These are phyloP conservation scores for Drosophila kuntzei DNA, from an alignment of 2,888 invertebrate genomes.

Conservation along the genomic window DNA sequence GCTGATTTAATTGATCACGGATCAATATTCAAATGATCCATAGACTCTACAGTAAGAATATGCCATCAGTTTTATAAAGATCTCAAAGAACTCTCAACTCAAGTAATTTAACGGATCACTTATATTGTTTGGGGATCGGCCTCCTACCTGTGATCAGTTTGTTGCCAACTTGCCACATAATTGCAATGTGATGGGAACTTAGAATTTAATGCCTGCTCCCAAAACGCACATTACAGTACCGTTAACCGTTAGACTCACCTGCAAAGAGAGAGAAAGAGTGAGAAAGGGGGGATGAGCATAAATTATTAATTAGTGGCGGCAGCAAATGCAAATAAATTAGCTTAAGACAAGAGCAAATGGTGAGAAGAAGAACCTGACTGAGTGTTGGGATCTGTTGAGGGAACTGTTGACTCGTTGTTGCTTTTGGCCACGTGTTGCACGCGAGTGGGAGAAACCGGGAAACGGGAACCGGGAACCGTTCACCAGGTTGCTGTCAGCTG, in stretches of 20 bases:
- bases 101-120: background rate
- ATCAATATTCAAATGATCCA: background rate
- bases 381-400: background rate
- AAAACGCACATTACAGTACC: constrained; percentile 44
- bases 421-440: constrained; percentile 67
- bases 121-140: background rate
- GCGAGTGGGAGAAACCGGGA: constrained; percentile 55
- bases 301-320: constrained; percentile 70
- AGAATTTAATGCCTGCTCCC: constrained; percentile 37
- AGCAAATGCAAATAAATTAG: constrained; percentile 72
- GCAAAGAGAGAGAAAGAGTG: constrained; percentile 31
- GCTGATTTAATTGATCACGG: background rate
- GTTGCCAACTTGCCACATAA: constrained; percentile 26
- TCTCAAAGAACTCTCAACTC: background rate
- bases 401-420: background rate
- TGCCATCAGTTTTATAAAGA: background rate
- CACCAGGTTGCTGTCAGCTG: no score
- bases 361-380: constrained; percentile 46
- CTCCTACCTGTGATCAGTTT: constrained; percentile 7
- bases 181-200: constrained; percentile 38
- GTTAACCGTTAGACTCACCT: constrained; percentile 73
- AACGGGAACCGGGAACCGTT: constrained; percentile 39
- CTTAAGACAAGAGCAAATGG: constrained; percentile 52
- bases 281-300: constrained; percentile 47
- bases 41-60: background rate